Evolutionary conservation across 2,113 vertebrate genomes (phyloP), one percentile per base, ranked within the genome.

Genomic region (Ovis canadensis): DNA sequence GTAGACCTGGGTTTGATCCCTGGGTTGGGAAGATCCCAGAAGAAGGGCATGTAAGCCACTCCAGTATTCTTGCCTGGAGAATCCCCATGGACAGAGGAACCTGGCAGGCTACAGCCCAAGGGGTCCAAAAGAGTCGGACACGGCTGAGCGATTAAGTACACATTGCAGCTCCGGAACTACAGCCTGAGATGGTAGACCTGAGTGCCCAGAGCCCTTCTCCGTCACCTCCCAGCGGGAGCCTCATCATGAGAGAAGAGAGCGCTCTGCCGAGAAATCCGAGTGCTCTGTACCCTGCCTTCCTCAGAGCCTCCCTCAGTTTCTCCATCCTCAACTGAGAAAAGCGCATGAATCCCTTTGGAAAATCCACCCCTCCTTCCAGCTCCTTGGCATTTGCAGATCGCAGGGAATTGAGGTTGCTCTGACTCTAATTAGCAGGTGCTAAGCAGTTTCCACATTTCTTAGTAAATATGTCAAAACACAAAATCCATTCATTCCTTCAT

Each of bases 401-500:
- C 91, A n/a, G 88, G 90, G 90, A 98, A 95, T 77, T 78, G 88
- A 93, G 92, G 97, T 96, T 97, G 96, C 86, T 98, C 95, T 94
- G 96, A 88, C 86, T 97, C 85, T 97, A 97, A 98, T 98, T 97
- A 98, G 96, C 94, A 98, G 97, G 93, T 97, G 94, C 96, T 96
- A 77, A 97, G 94, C 97, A 96, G 93, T 87, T 98, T 95, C 95
- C 91, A 91, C 97, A 89, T 94, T 96, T 97, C 94, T 91, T 94
- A 94, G 97, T 97, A 98, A 98, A 98, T 96, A 98, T 95, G 95
- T 97, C 97, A 97, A 97, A 98, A 98, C 95, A 97, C 71, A 95
- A 95, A 98, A 98, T 95, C 94, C 97, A 97, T 96, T 97, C 95
- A 97, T 89, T 93, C 93, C 92, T 97, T 83, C 62, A 78, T 52